Base-by-base conservation (phyloP, 2,797 vertebrate genomes). In the Poeciliopsis infans region DNA sequence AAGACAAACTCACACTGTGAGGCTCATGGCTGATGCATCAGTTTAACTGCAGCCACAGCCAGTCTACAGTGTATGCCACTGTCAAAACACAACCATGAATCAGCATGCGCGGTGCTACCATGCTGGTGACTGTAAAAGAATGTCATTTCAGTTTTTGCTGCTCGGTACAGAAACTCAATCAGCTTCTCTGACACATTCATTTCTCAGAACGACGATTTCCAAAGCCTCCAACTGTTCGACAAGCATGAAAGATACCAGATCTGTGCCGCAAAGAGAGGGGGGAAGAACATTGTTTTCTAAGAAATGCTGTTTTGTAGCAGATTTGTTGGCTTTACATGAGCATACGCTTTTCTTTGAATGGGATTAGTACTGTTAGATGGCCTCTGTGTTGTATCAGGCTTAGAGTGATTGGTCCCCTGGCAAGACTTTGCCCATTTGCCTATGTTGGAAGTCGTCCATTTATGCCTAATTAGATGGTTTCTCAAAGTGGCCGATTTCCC, bases 361-460 rank as follows among this genome's bases (percentile, higher is more conserved):
- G 68, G 80, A 87, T 90, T 84, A 88, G 81, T 10, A 18, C 79
- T 45, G 64, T 79, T 75, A 79, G 71, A 87, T 76, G 85, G 78
- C 80, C 73, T 74, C 77, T 84, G 86, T 90, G 49, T 51, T 86
- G 79, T 79, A 82, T 81, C 74, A 59, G 86, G 91, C 93, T 92
- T 93, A 92, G 94, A 95, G 92, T 90, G 90, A 93, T 95, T 94
- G 94, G 94, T 93, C 87, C 87, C 86, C 82, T 49, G 79, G 87
- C 83, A 89, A 81, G 83, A 88, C 83, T 86, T 76, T 88, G 81
- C 87, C 91, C 87, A 91, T 92, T 88, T 89, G 70, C 83, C 91
- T 46, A 75, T 82, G 90, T 94, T 93, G 88, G 92, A 93, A 92
- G 78, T 86, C 84, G 76, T 88, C 91, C 93, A 92, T 92, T 85